phyloP scores from a whole-genome alignment of 2,888 invertebrate genomes.

The Caenorhabditis panamensis region DNA sequence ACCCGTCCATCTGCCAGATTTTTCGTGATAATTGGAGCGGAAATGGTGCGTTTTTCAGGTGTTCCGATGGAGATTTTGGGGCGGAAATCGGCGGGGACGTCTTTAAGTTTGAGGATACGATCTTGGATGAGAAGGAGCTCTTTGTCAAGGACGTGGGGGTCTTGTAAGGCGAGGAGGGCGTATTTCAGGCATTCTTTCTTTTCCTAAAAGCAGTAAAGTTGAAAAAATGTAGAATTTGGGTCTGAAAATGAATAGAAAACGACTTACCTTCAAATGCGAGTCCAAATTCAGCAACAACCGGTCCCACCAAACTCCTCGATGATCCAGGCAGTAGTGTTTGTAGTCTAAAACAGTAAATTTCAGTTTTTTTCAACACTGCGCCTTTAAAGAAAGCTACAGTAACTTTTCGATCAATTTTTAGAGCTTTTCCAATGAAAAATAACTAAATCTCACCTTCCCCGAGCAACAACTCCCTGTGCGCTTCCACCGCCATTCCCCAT shows the following conservation, averaged over 20 bases:
- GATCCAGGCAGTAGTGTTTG: slow-evolving; percentile 81
- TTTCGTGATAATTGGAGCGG: slow-evolving; percentile 65
- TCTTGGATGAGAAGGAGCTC: slow-evolving; percentile 70
- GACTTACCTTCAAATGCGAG: slow-evolving; percentile 75
- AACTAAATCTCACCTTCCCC: slow-evolving; percentile 81
- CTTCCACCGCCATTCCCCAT: slow-evolving; percentile 83
- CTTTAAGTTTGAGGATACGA: slow-evolving; percentile 59
- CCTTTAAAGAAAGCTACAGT: no score
- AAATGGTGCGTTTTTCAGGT: slow-evolving; percentile 64
- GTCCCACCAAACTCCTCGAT: slow-evolving; percentile 84
- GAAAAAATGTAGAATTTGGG: not conserved
- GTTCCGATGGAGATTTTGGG: slow-evolving; percentile 29
- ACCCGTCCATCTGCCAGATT: slow-evolving; percentile 72
- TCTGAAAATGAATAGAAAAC: not conserved
- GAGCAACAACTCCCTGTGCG: slow-evolving; percentile 84
- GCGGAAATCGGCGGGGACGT: slow-evolving; percentile 16
- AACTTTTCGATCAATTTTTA: not conserved
- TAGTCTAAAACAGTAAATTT: no score
- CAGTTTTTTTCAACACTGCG: no score
- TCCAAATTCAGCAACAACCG: slow-evolving; percentile 86
- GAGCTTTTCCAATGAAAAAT: slow-evolving; percentile 1
- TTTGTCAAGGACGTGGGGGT: slow-evolving; percentile 58
- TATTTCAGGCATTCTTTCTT: slow-evolving; percentile 53
- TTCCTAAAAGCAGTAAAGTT: slow-evolving; percentile 23
- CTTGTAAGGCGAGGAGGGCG: slow-evolving; percentile 49